These are phyloP conservation scores for Pristionchus maxplancki DNA, from an alignment of 2,888 invertebrate species.

Conservation along the genomic window DNA sequence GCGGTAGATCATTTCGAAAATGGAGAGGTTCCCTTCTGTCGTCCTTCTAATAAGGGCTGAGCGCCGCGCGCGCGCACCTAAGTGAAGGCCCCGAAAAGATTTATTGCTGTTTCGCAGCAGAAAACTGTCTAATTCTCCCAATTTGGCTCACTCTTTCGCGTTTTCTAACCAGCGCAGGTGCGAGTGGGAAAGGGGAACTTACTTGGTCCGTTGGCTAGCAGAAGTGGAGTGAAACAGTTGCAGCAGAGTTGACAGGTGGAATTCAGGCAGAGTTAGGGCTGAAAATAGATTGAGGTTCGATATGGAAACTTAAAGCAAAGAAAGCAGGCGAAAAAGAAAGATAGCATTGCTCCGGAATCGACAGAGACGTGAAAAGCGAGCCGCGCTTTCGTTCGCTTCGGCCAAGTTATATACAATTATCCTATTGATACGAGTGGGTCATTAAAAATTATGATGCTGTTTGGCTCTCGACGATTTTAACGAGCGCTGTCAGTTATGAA, in stretches of 20 bases:
- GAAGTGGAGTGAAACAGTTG: neutral
- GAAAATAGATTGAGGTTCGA: too few relatives aligned
- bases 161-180: too few relatives aligned
- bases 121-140: neutral
- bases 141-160: neutral
- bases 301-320: too few relatives aligned
- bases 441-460: slow-evolving; percentile 45
- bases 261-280: neutral
- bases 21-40: neutral
- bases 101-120: neutral
- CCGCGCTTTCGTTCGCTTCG: neutral
- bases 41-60: slow-evolving; percentile 8
- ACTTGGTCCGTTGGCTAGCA: too few relatives aligned
- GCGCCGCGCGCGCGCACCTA: neutral
- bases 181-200: too few relatives aligned
- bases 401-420: slow-evolving; percentile 45
- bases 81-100: neutral
- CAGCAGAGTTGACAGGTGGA: neutral
- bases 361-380: neutral
- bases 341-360: neutral
- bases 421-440: slow-evolving; percentile 28
- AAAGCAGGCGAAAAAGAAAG: neutral
- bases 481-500: slow-evolving; percentile 3
- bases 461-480: slow-evolving; percentile 27
- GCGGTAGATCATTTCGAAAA: too few relatives aligned